A percentile compares a stretch with the other conserved stretches of the same genome.
These are phyloP conservation scores for Apodemia duryi DNA, from an alignment of 2,888 invertebrate species.

Conservation along the genomic window DNA sequence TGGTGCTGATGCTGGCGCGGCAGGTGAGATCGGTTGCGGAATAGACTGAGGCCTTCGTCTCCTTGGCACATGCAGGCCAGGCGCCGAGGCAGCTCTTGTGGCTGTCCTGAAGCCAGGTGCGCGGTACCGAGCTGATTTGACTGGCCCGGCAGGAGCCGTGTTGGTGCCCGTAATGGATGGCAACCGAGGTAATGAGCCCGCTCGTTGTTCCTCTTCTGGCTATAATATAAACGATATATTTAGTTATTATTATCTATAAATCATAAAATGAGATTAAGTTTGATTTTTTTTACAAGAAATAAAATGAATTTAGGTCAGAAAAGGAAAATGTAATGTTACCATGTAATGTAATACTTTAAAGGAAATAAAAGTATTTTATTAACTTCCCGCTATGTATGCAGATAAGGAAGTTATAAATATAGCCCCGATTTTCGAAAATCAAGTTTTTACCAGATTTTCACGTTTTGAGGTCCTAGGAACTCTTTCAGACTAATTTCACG, in stretches of 20 bases:
- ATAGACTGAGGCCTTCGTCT: slow-evolving; percentile 73
- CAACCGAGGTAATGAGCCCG: slow-evolving; percentile 88
- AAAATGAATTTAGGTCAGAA: too few species aligned
- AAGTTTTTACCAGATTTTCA: too few species aligned
- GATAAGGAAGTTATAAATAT: too few species aligned
- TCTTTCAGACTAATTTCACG: too few species aligned
- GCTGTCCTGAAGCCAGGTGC: slow-evolving; percentile 90
- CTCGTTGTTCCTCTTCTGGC: slow-evolving; percentile 80
- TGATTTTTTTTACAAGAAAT: too few species aligned
- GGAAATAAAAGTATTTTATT: too few species aligned
- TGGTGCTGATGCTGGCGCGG: slow-evolving; percentile 66
- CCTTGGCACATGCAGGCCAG: slow-evolving; percentile 85
- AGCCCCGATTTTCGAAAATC: too few species aligned
- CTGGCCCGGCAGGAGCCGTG: slow-evolving; percentile 80
- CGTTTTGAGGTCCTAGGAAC: too few species aligned
- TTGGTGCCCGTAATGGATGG: slow-evolving; percentile 73
- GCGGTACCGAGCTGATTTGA: slow-evolving; percentile 92
- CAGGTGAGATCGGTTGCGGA: slow-evolving; percentile 60
- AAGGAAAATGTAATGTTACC: too few species aligned
- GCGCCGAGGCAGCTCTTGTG: slow-evolving; percentile 87
- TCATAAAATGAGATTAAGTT: background rate
- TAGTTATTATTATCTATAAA: background rate
- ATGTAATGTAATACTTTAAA: too few species aligned
- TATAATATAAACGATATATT: slow-evolving; percentile 31
- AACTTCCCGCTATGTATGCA: too few species aligned